A percentile compares a stretch with the other conserved stretches of the same genome.
Evolutionary conservation across 2,888 invertebrate genomes (phyloP).

Genomic region (Ceriagrion tenellum): DNA sequence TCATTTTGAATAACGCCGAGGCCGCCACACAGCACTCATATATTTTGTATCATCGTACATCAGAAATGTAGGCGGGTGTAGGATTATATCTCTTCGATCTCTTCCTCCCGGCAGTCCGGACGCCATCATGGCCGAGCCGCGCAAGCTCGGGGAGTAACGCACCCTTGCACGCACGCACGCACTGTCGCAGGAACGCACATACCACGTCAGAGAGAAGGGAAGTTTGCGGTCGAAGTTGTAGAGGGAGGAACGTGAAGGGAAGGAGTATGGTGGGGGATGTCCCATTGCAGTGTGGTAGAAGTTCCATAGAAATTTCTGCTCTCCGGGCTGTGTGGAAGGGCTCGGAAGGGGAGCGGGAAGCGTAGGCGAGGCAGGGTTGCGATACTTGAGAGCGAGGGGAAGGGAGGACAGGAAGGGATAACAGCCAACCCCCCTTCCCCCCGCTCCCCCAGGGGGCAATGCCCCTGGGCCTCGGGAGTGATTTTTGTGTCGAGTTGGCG

Average conservation of each 20-base stretch:
- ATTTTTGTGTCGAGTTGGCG: background rate
- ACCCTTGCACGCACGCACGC: background rate
- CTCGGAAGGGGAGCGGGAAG: background rate
- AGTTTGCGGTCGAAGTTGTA: background rate
- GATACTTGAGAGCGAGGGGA: no score
- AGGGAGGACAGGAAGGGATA: no score
- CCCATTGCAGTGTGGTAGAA: slow-evolving; percentile 7
- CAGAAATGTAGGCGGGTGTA: background rate
- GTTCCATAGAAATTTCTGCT: background rate
- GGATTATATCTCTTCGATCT: background rate
- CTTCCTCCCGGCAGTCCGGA: no score
- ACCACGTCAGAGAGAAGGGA: background rate
- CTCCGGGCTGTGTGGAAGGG: background rate
- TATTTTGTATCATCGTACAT: background rate
- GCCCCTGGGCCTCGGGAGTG: background rate
- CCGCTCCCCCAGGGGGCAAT: background rate
- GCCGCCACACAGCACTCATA: background rate
- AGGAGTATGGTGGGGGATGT: background rate
- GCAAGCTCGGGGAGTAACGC: background rate
- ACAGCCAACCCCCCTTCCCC: no score
- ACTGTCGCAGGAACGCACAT: background rate
- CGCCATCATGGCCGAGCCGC: background rate
- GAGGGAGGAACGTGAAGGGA: background rate
- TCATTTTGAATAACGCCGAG: background rate
- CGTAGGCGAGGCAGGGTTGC: background rate